Base-by-base conservation (phyloP, 2,113 vertebrate genomes). In the Grus americana region DNA sequence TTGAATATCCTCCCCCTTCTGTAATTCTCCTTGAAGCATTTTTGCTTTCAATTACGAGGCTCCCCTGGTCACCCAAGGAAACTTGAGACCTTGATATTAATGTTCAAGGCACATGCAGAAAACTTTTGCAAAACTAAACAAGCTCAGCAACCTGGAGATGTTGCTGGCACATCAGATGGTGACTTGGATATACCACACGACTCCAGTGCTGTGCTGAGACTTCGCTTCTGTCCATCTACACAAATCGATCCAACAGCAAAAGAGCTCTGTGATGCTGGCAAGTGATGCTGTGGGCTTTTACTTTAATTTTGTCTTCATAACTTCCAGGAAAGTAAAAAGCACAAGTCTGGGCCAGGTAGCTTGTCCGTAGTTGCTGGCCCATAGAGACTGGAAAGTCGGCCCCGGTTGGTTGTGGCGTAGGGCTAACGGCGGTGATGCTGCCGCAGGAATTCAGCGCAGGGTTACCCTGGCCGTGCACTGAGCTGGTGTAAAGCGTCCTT, bases 161-260 rank as follows among this genome's bases (percentile, higher is more conserved):
- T 4, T 84, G 65, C 65, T 84, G 70, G 57, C 7, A 6, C 6
- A 3, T 61, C 46, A 11, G 34, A 23, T 8, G 79, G 23, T 13
- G 52, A 4, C 23, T 19, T 3, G 4, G 59, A n/a, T n/a, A 0
- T 9, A 19, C 15, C 40, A 12, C 26, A 5, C 4, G 22, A 5
- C 36, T 19, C 52, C 57, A 27, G 57, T 42, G n/a, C 80, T 75
- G 22, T 49, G n/a, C 75, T 16, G 34, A 58, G 66, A 3, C 49
- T 63, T 46, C 50, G 44, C 44, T 44, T 44, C 44, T 44, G 44
- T 44, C 15, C 44, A 44, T 15, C 44, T 44, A 44, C 44, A 44
- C 12, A 44, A 44, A 44, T 44, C 44, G 15, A 44, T 44, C 40
- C 40, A 42, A 42, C 40, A 12, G 40, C 40, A 16, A 44, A 44